These are phyloP conservation scores for Periophthalmodon schlosseri DNA, from an alignment of 2,113 vertebrate genomes.

Conservation along the genomic window DNA sequence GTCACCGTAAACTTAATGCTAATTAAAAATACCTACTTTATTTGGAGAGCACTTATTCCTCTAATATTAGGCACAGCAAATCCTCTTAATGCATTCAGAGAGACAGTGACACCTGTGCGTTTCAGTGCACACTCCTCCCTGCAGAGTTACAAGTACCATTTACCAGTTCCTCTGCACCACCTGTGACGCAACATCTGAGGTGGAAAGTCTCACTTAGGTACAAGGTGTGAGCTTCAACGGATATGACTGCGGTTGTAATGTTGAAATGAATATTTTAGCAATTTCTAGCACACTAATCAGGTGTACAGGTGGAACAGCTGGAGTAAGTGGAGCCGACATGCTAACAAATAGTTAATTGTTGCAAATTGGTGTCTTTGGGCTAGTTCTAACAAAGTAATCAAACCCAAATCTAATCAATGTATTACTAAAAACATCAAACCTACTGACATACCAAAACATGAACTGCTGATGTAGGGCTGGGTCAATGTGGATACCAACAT, in stretches of 20 bases:
- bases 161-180: not conserved
- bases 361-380: not conserved
- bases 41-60: not conserved
- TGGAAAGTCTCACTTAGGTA: not conserved
- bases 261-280: not conserved
- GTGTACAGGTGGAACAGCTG: not conserved
- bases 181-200: not conserved
- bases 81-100: not conserved
- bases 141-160: conserved; percentile 5
- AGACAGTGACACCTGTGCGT: not conserved
- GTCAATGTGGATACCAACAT: too few relatives aligned
- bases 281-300: not conserved
- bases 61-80: not conserved
- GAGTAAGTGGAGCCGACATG: not conserved
- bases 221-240: not conserved
- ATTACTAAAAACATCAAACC: too few relatives aligned
- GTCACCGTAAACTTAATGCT: not conserved
- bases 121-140: not conserved
- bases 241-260: not conserved
- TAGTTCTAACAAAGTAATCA: not conserved
- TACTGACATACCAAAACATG: not conserved
- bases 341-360: not conserved
- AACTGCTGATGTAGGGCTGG: not conserved
- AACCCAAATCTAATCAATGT: too few relatives aligned
- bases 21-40: not conserved